Evolutionary conservation across 1,140 invertebrate species (phyloP).

Genomic region (Orius insidiosus): DNA sequence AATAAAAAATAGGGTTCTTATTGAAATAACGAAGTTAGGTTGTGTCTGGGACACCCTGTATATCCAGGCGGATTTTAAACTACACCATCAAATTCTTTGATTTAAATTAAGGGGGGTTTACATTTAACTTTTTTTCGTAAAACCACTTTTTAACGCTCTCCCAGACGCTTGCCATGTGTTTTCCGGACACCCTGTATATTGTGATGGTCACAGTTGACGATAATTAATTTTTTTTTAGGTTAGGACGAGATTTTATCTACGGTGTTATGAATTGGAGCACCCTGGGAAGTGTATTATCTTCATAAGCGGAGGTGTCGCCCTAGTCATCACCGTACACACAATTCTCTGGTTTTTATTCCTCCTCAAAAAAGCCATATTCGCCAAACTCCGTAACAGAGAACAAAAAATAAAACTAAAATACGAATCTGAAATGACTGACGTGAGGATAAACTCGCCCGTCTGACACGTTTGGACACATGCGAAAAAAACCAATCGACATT

Average conservation of each 20-base stretch:
- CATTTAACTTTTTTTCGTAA: too few relatives aligned
- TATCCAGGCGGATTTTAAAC: too few relatives aligned
- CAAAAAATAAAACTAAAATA: not conserved
- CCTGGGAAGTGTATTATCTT: slow-evolving; percentile 1
- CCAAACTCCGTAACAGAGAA: not conserved
- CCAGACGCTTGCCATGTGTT: not conserved
- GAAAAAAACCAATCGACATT: not conserved
- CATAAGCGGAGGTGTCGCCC: slow-evolving; percentile 6
- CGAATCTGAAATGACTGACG: not conserved
- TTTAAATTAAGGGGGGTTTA: too few relatives aligned
- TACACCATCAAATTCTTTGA: too few relatives aligned
- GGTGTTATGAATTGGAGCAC: slow-evolving; percentile 6
- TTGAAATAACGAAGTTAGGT: too few relatives aligned
- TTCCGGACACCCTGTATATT: not conserved
- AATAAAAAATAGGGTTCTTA: too few relatives aligned
- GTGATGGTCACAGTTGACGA: not conserved
- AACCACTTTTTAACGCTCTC: too few relatives aligned
- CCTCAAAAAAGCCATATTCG: not conserved
- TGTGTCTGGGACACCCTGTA: too few relatives aligned
- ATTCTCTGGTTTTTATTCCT: not conserved
- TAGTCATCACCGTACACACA: slow-evolving; percentile 5
- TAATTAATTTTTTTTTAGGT: not conserved
- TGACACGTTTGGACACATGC: not conserved
- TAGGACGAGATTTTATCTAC: slow-evolving; percentile 5
- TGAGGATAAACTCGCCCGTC: not conserved